Evolutionary conservation across 2,797 vertebrate species (phyloP).

Genomic region (Sarcoramphus papa): DNA sequence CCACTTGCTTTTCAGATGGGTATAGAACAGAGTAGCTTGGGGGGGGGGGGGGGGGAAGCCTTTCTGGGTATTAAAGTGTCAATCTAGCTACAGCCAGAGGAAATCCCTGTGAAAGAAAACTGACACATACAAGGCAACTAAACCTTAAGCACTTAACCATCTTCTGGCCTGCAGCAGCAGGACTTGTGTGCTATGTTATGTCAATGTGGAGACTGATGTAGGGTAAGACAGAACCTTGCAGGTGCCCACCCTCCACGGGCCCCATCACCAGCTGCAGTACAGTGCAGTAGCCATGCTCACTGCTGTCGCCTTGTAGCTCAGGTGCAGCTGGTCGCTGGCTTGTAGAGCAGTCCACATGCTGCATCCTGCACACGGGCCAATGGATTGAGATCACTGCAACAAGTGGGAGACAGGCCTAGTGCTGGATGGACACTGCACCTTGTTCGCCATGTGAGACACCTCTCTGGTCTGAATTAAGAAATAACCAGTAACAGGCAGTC

Average conservation of each 20-base stretch:
- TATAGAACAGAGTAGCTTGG: background rate
- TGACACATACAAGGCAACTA: background rate
- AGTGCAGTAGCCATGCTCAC: accelerated
- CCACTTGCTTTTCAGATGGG: background rate
- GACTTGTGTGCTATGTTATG: background rate
- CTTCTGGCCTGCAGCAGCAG: background rate
- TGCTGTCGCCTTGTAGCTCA: background rate
- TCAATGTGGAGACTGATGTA: too few species aligned
- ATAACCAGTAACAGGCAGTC: background rate
- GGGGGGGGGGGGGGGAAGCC: background rate
- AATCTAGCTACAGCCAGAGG: background rate
- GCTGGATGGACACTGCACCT: background rate
- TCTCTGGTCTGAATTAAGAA: background rate
- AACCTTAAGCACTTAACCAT: background rate
- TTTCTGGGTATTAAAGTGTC: background rate
- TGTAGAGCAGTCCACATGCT: background rate
- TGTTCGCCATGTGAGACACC: background rate
- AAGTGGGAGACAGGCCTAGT: background rate
- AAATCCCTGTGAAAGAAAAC: background rate
- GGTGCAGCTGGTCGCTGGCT: background rate
- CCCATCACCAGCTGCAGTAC: too few species aligned
- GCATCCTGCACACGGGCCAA: accelerated
- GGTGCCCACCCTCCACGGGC: background rate
- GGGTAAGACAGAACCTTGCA: background rate
- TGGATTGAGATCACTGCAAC: background rate